Evolutionary conservation across 2,113 vertebrate genomes (phyloP).

Genomic region (Ceyx melanurus): DNA sequence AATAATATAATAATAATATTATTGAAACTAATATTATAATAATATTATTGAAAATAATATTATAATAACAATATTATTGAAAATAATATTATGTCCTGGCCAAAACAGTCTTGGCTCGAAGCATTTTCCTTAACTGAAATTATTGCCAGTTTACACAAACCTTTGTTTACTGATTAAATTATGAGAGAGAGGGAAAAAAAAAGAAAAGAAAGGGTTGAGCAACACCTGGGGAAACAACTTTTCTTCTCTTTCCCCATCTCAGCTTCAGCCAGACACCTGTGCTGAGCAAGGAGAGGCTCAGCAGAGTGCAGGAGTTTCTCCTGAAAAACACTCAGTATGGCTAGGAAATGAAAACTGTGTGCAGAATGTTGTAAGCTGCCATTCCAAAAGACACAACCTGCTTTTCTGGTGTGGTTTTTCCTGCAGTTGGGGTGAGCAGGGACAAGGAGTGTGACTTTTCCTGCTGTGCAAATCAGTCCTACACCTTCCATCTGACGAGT

Average conservation of each 20-base stretch:
- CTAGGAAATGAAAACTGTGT: background rate
- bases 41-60: too few relatives aligned
- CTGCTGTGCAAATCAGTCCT: background rate
- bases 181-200: background rate
- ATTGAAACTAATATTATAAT: too few relatives aligned
- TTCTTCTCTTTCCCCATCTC: background rate
- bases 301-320: background rate
- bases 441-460: background rate
- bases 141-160: background rate
- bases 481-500: conserved; percentile 7
- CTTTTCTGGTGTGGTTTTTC: background rate
- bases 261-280: background rate
- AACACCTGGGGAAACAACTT: background rate
- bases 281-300: background rate
- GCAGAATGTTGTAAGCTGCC: background rate
- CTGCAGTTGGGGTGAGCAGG: background rate
- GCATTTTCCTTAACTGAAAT: background rate
- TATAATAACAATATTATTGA: background rate
- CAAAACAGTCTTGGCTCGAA: background rate
- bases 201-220: background rate
- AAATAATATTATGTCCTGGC: background rate
- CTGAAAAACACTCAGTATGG: background rate
- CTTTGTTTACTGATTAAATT: background rate
- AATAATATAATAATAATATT: background rate
- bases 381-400: background rate